Evolutionary conservation across 2,113 vertebrate species (phyloP).

Genomic region (Serinus canaria): DNA sequence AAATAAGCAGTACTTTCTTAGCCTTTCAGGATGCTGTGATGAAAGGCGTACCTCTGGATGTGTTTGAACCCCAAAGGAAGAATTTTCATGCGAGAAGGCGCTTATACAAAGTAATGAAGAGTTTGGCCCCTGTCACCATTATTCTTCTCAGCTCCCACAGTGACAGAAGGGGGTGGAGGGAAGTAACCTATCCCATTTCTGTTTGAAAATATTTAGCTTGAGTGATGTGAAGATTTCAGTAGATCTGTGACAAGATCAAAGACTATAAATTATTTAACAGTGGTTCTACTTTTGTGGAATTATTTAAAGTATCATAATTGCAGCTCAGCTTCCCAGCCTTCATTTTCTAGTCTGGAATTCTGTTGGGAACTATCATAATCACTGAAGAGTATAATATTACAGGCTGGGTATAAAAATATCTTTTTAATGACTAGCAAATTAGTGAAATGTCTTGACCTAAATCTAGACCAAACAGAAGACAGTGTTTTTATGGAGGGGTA

Average conservation of each 20-base stretch:
- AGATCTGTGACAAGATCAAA: constrained; percentile 84
- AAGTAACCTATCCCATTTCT: constrained; percentile 70
- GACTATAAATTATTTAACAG: constrained; percentile 86
- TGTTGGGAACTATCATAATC: constrained; percentile 88
- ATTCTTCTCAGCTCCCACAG: neutral
- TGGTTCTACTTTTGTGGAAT: constrained; percentile 90
- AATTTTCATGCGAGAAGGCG: neutral
- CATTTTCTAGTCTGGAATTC: constrained; percentile 83
- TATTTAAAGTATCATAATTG: constrained; percentile 95
- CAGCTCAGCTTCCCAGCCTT: constrained; percentile 79
- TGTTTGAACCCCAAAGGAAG: constrained; percentile 8
- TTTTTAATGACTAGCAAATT: constrained; percentile 89
- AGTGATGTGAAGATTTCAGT: constrained; percentile 81
- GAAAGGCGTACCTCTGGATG: neutral
- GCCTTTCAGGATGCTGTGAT: neutral
- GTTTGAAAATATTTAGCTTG: constrained; percentile 80
- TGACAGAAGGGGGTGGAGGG: constrained; percentile 21
- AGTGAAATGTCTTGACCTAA: constrained; percentile 83
- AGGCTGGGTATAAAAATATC: constrained; percentile 85
- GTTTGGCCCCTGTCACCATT: constrained; percentile 38
- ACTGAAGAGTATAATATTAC: constrained; percentile 87
- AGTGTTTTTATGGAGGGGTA: constrained; percentile 75
- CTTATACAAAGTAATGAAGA: neutral
- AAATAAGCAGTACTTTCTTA: neutral
- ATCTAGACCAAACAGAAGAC: constrained; percentile 80